Percentiles rank a stretch among this genome's conserved stretches.
Evolutionary conservation across 2,797 vertebrate genomes (phyloP).

Genomic region (Oryzias sinensis): DNA sequence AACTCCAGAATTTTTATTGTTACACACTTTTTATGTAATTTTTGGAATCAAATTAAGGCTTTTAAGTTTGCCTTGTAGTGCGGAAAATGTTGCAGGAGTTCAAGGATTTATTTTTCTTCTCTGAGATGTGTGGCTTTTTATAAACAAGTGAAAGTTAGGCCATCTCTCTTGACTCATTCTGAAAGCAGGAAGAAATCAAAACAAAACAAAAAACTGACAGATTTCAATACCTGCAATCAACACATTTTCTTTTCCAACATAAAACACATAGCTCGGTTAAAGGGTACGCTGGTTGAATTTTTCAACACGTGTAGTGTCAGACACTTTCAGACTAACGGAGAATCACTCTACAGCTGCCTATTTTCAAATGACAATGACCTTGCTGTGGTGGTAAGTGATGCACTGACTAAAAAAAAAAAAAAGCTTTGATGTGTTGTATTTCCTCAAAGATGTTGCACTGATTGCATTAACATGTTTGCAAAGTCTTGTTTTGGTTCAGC

Average conservation of each 20-base stretch:
- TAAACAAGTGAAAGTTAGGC: slow-evolving; percentile 7
- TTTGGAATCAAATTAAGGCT: no score
- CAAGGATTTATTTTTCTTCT: no score
- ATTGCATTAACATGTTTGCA: no score
- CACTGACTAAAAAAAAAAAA: no score
- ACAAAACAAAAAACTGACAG: slow-evolving; percentile 5
- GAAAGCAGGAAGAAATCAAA: slow-evolving; percentile 13
- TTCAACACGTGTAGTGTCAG: background rate
- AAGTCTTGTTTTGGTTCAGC: no score
- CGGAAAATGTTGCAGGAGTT: background rate
- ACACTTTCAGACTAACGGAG: background rate
- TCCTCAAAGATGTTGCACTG: no score
- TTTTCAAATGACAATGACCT: no score
- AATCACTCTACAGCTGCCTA: background rate
- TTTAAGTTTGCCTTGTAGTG: no score
- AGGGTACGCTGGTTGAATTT: background rate
- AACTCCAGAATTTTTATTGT: no score
- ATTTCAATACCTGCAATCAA: slow-evolving; percentile 2
- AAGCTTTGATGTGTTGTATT: no score
- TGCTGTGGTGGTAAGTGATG: no score
- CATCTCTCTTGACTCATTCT: slow-evolving; percentile 8
- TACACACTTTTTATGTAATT: no score
- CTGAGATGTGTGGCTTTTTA: slow-evolving; percentile 7
- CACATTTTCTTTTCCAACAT: background rate
- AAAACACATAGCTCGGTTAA: background rate